Percentiles rank a stretch among this genome's conserved stretches.
Conservation (phyloP, 1,140 invertebrate genomes). For the Apis cerana region DNA sequence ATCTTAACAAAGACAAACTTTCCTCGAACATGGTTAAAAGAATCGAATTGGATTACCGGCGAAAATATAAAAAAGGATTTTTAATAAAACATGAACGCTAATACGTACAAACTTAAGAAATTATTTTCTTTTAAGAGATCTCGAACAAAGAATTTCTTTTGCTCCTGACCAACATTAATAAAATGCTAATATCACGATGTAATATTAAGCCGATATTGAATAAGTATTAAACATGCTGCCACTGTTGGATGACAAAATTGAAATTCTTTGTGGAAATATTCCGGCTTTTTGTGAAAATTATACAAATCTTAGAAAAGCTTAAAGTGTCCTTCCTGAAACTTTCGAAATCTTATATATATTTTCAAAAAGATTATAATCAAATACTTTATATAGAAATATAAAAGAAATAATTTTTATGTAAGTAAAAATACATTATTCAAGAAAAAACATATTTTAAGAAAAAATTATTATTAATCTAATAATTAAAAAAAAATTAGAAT, state of each 20-base stretch:
- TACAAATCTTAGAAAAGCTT: neutral
- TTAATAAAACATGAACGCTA: slow-evolving; percentile 22
- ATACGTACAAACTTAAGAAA: neutral
- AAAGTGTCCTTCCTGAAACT: neutral
- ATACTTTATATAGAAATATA: neutral
- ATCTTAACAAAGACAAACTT: neutral
- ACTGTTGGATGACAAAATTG: neutral
- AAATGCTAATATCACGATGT: slow-evolving; percentile 40
- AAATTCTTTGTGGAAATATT: slow-evolving; percentile 2
- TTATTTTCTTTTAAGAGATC: neutral
- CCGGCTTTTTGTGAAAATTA: slow-evolving; percentile 26
- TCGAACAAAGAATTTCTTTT: neutral
- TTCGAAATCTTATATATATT: slow-evolving; percentile 12
- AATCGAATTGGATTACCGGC: neutral
- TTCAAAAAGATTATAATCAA: slow-evolving; percentile 3
- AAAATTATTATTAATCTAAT: neutral
- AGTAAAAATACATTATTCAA: neutral
- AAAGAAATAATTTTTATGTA: neutral
- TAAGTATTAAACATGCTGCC: slow-evolving; percentile 34
- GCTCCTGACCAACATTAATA: slow-evolving; percentile 33
- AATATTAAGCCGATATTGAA: slow-evolving; percentile 43
- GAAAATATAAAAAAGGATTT: neutral
- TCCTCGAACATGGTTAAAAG: neutral
- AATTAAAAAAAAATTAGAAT: neutral
- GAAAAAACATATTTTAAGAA: neutral